Base-by-base conservation (phyloP, 2,113 vertebrate genomes). In the Rhagologus leucostigma region DNA sequence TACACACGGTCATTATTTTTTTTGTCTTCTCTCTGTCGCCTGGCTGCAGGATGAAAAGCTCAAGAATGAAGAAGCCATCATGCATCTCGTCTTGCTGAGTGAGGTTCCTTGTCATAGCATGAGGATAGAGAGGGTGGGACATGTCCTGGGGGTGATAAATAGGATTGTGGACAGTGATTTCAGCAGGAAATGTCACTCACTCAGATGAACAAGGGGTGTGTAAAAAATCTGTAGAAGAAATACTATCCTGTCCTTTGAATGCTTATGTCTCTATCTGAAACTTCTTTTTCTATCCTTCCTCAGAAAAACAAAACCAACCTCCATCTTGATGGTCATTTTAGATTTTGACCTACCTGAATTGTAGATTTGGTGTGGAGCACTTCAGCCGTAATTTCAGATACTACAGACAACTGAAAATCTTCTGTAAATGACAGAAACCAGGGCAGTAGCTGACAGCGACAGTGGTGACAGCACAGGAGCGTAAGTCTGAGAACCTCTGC, bases 71-170 rank as follows among this genome's bases (percentile, higher is more conserved):
- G 57, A 16, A 68, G 6, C 2, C 24, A 32, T 53, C 2, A 1
- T 33, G 29, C 11, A 30, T 10, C 46, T 84, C 10, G 11, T 74
- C 17, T 32, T 15, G 32, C 41, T 44, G 23, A 73, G n/a, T 46
- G 19, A 32, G 22, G 6, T 6, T 84, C 2, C 52, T 70, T 63
- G 9, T n/a, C 17, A 29, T 0, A 1, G 26, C 37, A 32, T 2
- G 7, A 73, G 30, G 39, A 18, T 49, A 14, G 21, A 63, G 24
- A 44, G 18, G 16, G 30, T 57, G 33, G 18, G 8, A 46, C 3
- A 2, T 21, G 13, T 68, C 39, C 49, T 60, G 26, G 11, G 20
- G 10, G 12, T 70, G 29, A 29, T 35, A 47, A 67, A 49, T 26
- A n/a, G 15, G 29, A 37, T 8, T 46, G 26, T 14, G 8, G 35